Conservation (phyloP, 2,888 invertebrate species). For the Drosophila maculinotata region DNA sequence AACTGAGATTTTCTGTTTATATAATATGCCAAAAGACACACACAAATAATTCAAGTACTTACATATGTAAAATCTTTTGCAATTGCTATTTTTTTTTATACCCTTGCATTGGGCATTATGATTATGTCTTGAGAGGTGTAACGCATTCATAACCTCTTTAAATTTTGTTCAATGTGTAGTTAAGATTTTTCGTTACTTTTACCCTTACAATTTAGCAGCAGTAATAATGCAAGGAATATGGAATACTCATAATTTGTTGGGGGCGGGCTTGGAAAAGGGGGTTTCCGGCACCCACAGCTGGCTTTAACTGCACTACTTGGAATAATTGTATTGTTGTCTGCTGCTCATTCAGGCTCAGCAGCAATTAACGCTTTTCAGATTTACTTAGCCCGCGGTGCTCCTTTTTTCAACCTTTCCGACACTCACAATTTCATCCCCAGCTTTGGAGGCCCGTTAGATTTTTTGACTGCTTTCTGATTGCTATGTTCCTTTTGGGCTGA, state of each 20-base stretch:
- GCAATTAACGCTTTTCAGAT: slow-evolving; percentile 65
- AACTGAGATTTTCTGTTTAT: no score
- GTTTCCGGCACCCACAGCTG: slow-evolving; percentile 16
- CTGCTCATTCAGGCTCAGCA: slow-evolving; percentile 52
- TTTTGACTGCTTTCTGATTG: slow-evolving; percentile 57
- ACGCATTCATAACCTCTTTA: not conserved
- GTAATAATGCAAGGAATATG: no score
- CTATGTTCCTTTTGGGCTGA: slow-evolving; percentile 52
- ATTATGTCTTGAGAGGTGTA: not conserved
- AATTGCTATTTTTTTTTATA: not conserved
- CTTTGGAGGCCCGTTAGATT: slow-evolving; percentile 37
- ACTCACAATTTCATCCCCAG: slow-evolving; percentile 20
- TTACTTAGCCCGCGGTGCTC: slow-evolving; percentile 57
- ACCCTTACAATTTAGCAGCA: no score
- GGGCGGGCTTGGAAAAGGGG: slow-evolving; percentile 4
- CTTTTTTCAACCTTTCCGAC: slow-evolving; percentile 37
- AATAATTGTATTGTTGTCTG: slow-evolving; percentile 61
- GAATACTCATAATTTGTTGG: not conserved
- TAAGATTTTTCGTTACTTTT: not conserved
- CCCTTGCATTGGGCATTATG: not conserved
- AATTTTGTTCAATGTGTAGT: not conserved
- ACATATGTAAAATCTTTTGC: not conserved
- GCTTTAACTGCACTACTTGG: slow-evolving; percentile 31
- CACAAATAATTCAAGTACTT: not conserved
- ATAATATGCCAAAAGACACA: not conserved